Percentiles rank a stretch among this genome's conserved stretches.
Conservation (phyloP, 2,888 invertebrate species). For the Sipha maydis region DNA sequence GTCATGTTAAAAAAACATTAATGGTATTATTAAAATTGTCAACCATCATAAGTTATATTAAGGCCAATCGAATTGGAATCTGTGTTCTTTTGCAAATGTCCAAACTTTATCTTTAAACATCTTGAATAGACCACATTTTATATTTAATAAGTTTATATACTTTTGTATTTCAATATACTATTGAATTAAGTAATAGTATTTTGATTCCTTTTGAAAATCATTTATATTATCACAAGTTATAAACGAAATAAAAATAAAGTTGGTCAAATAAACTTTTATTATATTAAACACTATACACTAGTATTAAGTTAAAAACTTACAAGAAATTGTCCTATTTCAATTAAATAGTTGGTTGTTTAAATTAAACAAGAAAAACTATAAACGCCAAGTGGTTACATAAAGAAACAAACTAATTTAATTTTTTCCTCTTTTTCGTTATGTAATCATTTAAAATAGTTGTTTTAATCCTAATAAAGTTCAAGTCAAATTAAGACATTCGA, state of each 20-base stretch:
- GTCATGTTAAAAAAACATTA: constrained; percentile 31
- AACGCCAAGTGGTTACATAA: neutral
- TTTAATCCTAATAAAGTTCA: neutral
- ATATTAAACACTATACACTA: no score
- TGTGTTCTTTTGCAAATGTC: neutral
- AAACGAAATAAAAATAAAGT: neutral
- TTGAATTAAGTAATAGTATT: neutral
- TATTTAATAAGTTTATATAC: neutral
- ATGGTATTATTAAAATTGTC: constrained; percentile 29
- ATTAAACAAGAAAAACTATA: neutral
- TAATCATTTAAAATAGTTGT: neutral
- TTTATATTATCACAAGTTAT: neutral
- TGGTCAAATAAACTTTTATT: neutral
- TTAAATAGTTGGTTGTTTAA: neutral
- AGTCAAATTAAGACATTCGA: neutral
- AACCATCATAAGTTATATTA: constrained; percentile 5
- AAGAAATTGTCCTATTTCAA: neutral
- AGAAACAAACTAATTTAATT: neutral
- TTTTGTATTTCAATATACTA: no score
- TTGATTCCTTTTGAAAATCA: neutral
- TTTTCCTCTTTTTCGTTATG: neutral
- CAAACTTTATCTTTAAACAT: neutral
- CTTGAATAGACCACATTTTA: neutral
- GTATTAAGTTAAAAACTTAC: neutral
- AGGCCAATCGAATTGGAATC: constrained; percentile 28